phyloP scores from a whole-genome alignment of 2,113 vertebrate genomes.

The Osmerus mordax region DNA sequence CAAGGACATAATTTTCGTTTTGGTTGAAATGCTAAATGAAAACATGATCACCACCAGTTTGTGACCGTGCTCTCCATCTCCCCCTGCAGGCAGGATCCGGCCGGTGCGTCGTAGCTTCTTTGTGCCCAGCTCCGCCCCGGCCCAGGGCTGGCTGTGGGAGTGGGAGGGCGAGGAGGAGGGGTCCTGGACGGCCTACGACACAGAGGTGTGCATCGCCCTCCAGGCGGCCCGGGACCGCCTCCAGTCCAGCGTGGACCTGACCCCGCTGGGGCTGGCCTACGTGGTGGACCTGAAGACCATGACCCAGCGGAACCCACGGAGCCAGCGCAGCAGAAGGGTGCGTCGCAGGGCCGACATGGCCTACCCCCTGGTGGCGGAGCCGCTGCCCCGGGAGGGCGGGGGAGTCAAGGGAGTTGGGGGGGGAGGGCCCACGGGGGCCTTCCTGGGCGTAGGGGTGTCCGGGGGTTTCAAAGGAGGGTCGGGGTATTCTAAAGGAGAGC shows the following conservation, averaged over 20 bases:
- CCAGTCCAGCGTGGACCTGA: slow-evolving; percentile 92
- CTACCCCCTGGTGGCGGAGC: slow-evolving; percentile 78
- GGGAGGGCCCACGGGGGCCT: slow-evolving; percentile 61
- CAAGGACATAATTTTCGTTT: no score
- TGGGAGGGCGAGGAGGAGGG: slow-evolving; percentile 89
- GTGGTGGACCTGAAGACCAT: slow-evolving; percentile 93
- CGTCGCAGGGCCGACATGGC: slow-evolving; percentile 79
- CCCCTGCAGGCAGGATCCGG: slow-evolving; percentile 83
- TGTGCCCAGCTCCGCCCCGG: slow-evolving; percentile 87
- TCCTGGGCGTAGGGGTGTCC: slow-evolving; percentile 66
- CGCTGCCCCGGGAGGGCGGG: slow-evolving; percentile 61
- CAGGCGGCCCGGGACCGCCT: slow-evolving; percentile 89
- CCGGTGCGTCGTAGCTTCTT: slow-evolving; percentile 93
- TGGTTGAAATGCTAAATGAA: no score
- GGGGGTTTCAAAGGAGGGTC: slow-evolving; percentile 50
- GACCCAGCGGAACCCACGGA: slow-evolving; percentile 95
- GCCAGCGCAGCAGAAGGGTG: slow-evolving; percentile 76
- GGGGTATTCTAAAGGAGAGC: slow-evolving; percentile 55
- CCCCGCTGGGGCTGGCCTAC: slow-evolving; percentile 94
- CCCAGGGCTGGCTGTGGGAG: slow-evolving; percentile 96
- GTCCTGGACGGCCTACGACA: slow-evolving; percentile 93
- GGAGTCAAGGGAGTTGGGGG: slow-evolving; percentile 36
- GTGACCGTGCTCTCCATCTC: not conserved
- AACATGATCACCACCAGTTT: not conserved
- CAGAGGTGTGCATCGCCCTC: slow-evolving; percentile 94